Evolutionary conservation across 2,888 invertebrate genomes (phyloP), one percentile per base, ranked within the genome.

Genomic region (Nemotelus pantherinus): DNA sequence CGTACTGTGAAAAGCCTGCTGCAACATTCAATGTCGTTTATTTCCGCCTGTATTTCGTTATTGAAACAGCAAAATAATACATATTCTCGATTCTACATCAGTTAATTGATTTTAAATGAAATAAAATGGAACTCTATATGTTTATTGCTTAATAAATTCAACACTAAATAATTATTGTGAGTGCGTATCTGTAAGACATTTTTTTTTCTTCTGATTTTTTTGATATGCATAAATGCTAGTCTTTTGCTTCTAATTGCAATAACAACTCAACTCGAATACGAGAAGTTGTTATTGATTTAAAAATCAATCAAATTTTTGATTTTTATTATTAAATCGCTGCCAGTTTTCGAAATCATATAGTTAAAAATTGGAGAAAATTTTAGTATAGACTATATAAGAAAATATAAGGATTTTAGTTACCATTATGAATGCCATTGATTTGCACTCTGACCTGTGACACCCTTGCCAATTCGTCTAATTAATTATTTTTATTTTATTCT

Each of bases 401-500:
- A 48, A 44, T 63, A 74, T 47, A 60, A 45, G 74, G n/a, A 74
- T 74, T 72, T 72, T 74, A 74, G 74, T 74, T 74, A 74, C 74
- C 74, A 74, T 48, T 10, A 57, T 48, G 48, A 48, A 55, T 55
- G 74, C 74, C 74, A 74, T 74, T 74, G 74, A 74, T 60, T 60
- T 50, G 45, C 10, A 53, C 2, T 53, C 41, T 53, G 9, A 25
- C n/a, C 50, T 53, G 25, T 25, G 50, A 74, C 58, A 47, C 63
- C 74, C 74, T 74, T 74, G 74, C 74, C 74, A 74, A 74, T 74
- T 74, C 53, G n/a, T 25, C 25, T 25, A 25, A 25, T 25, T 25
- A 25, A 25, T 25, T 25, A 1, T 25, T 25, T 25, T 25, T n/a
- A n/a, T n/a, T n/a, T n/a, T n/a, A n/a, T n/a, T n/a, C n/a, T 25